These are phyloP conservation scores for Macrosiphum euphorbiae DNA, from an alignment of 2,888 invertebrate genomes.

Conservation along the genomic window DNA sequence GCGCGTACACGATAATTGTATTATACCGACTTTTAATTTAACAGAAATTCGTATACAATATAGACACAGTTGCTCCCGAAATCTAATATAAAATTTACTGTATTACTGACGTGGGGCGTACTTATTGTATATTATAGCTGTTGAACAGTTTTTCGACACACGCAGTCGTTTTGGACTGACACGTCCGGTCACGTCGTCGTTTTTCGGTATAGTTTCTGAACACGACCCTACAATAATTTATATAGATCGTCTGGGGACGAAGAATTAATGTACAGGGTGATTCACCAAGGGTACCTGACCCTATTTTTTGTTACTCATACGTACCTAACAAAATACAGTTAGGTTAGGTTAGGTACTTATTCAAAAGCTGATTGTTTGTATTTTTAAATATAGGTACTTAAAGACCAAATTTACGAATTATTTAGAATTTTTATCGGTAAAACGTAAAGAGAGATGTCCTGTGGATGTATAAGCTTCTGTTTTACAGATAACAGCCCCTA, in stretches of 20 bases:
- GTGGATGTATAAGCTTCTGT: too few species aligned
- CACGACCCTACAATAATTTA: background rate
- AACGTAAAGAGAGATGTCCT: too few species aligned
- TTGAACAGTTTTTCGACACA: background rate
- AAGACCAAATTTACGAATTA: too few species aligned
- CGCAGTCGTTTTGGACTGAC: background rate
- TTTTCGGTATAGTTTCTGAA: background rate
- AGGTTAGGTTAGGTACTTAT: too few species aligned
- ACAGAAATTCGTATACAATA: constrained; percentile 3
- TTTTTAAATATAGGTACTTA: too few species aligned
- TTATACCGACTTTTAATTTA: constrained; percentile 13
- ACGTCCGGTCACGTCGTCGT: background rate
- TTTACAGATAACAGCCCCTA: too few species aligned
- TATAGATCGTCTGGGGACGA: background rate
- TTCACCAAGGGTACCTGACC: too few species aligned
- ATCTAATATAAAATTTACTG: constrained; percentile 12
- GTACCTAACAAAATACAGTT: too few species aligned
- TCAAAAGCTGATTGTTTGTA: too few species aligned
- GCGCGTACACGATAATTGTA: background rate
- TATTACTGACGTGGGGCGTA: background rate
- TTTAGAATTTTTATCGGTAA: too few species aligned
- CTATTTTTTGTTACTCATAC: too few species aligned
- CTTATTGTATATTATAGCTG: background rate
- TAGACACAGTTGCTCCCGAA: background rate
- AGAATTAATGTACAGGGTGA: background rate